Evolutionary conservation across 2,888 invertebrate species (phyloP).

Genomic region (Thumatha senex): DNA sequence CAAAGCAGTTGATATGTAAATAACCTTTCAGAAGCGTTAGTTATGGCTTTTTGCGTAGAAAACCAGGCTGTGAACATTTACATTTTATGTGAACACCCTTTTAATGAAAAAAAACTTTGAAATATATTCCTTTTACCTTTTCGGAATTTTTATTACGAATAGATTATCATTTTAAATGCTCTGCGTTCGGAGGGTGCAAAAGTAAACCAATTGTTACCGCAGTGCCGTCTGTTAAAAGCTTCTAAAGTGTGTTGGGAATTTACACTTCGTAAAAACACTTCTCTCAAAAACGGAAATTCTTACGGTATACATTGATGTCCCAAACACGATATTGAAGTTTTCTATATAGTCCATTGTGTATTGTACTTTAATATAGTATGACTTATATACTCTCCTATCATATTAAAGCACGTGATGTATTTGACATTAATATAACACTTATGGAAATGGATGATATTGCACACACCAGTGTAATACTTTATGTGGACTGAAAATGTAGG

Average conservation of each 20-base stretch:
- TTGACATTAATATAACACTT: not conserved
- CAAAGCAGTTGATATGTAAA: slow-evolving; percentile 2
- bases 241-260: slow-evolving; percentile 1
- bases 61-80: not conserved
- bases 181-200: not conserved
- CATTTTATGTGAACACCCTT: slow-evolving; percentile 1
- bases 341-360: not conserved
- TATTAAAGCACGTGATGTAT: not conserved
- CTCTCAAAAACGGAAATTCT: not conserved
- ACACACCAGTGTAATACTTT: not conserved
- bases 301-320: not conserved
- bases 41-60: slow-evolving; percentile 1
- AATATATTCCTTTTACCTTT: not conserved
- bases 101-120: slow-evolving; percentile 6
- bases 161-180: slow-evolving; percentile 3
- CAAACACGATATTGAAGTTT: not conserved
- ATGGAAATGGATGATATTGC: too few species aligned
- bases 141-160: slow-evolving; percentile 5
- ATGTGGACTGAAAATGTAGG: not conserved
- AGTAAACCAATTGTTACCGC: slow-evolving; percentile 1
- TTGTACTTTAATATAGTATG: not conserved
- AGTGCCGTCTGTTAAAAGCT: not conserved
- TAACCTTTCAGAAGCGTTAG: not conserved
- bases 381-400: not conserved
- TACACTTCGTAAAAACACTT: not conserved